Conservation (phyloP, 2,888 invertebrate genomes). For the Parnassius orleans region DNA sequence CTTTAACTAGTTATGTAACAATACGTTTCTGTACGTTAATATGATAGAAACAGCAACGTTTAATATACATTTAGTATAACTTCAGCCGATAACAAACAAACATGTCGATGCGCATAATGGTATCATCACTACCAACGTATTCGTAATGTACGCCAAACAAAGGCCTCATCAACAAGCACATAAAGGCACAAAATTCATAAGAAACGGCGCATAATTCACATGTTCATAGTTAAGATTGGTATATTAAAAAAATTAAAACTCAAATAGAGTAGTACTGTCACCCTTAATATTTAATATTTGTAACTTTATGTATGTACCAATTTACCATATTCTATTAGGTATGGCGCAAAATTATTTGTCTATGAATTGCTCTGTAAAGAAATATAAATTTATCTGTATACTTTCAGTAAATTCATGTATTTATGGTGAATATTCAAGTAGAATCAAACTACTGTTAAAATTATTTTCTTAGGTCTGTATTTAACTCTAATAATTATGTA, state of each 20-base stretch:
- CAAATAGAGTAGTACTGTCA: neutral
- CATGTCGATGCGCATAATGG: constrained; percentile 34
- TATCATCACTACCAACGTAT: constrained; percentile 34
- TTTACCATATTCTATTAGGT: neutral
- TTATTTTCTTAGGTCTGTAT: too few relatives aligned
- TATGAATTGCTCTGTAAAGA: too few relatives aligned
- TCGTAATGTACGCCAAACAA: constrained; percentile 51
- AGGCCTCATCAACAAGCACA: constrained; percentile 61
- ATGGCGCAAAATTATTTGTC: neutral
- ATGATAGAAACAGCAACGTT: constrained; percentile 27
- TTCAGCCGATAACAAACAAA: constrained; percentile 29
- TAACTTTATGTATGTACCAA: neutral
- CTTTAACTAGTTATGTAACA: constrained; percentile 24
- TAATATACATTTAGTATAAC: constrained; percentile 21
- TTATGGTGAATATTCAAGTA: too few relatives aligned
- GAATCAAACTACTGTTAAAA: too few relatives aligned
- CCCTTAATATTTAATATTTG: too few relatives aligned
- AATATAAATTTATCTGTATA: too few relatives aligned
- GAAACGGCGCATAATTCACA: constrained; percentile 59
- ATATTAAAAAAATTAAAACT: neutral
- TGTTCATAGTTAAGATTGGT: neutral
- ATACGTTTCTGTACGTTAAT: constrained; percentile 16
- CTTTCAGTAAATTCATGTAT: too few relatives aligned
- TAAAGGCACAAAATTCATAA: constrained; percentile 79
- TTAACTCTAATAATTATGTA: too few relatives aligned